Percentiles rank a stretch among this genome's conserved stretches.
These are phyloP conservation scores for Trimorus sp. DNA, from an alignment of 2,888 invertebrate genomes.

Conservation along the genomic window DNA sequence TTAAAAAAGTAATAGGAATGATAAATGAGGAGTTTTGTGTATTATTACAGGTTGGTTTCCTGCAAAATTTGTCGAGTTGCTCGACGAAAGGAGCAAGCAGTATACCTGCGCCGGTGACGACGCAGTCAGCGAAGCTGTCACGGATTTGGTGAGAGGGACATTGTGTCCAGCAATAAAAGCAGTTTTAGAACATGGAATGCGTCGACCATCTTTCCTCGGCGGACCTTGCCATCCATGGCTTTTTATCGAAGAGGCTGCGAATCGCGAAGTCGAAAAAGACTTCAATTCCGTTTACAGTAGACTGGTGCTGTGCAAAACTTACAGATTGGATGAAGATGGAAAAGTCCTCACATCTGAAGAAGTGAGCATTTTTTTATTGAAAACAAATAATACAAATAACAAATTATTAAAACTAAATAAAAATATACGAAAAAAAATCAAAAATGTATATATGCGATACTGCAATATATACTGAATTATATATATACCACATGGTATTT, in stretches of 20 bases:
- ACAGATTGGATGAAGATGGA: slow-evolving; percentile 98
- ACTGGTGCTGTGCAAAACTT: slow-evolving; percentile 98
- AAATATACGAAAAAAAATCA: not conserved
- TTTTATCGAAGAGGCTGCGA: slow-evolving; percentile 98
- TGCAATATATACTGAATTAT: too few species aligned
- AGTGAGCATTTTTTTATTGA: too few species aligned
- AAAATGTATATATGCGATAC: too few species aligned
- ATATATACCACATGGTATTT: too few species aligned
- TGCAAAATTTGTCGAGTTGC: slow-evolving; percentile 96
- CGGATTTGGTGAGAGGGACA: slow-evolving; percentile 97
- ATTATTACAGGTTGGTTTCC: slow-evolving; percentile 97
- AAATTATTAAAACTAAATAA: too few species aligned
- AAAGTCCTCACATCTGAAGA: slow-evolving; percentile 99
- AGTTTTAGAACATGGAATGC: slow-evolving; percentile 97
- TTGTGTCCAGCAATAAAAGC: slow-evolving; percentile 96
- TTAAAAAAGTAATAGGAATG: too few species aligned
- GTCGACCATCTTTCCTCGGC: slow-evolving; percentile 91
- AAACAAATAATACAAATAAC: too few species aligned
- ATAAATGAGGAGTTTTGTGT: too few species aligned
- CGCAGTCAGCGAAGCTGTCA: slow-evolving; percentile 97
- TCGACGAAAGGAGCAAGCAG: slow-evolving; percentile 96
- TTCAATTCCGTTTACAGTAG: slow-evolving; percentile 99
- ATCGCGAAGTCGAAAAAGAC: slow-evolving; percentile 97
- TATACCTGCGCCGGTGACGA: slow-evolving; percentile 98
- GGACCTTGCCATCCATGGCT: slow-evolving; percentile 99